A percentile compares a stretch with the other conserved stretches of the same genome.
phyloP scores from a whole-genome alignment of 1,140 invertebrate genomes.

The Dryas iulia region DNA sequence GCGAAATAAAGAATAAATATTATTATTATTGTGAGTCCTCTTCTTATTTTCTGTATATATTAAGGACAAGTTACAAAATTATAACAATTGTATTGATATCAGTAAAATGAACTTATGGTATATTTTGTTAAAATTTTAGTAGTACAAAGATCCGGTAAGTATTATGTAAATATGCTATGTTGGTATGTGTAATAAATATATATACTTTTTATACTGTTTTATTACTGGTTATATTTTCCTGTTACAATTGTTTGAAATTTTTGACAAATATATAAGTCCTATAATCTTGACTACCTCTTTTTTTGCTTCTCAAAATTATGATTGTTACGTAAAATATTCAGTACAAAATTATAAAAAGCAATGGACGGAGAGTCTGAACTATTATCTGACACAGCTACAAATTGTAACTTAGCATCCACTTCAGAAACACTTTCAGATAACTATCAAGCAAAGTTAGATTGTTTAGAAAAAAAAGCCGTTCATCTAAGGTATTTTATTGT shows the following conservation, averaged over 20 bases:
- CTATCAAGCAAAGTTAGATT: constrained; percentile 65
- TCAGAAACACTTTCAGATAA: constrained; percentile 63
- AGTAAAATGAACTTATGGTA: too few relatives aligned
- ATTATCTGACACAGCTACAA: constrained; percentile 64
- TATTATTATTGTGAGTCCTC: too few relatives aligned
- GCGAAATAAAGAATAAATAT: too few relatives aligned
- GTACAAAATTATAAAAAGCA: constrained; percentile 40
- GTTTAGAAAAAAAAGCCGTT: constrained; percentile 72
- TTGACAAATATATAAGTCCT: constrained; percentile 27
- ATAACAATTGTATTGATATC: too few relatives aligned
- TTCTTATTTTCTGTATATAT: too few relatives aligned
- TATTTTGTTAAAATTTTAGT: too few relatives aligned
- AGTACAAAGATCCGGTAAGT: too few relatives aligned
- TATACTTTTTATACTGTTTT: constrained; percentile 6
- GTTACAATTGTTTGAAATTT: constrained; percentile 27
- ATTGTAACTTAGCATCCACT: constrained; percentile 56
- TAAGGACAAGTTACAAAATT: too few relatives aligned
- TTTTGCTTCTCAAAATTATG: constrained; percentile 51
- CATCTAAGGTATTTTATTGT: constrained; percentile 57
- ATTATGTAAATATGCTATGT: not conserved
- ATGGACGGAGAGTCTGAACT: constrained; percentile 66
- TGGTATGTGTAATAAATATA: not conserved
- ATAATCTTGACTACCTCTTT: constrained; percentile 35
- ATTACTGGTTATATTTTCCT: constrained; percentile 19
- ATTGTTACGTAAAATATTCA: constrained; percentile 34